Base-by-base conservation (phyloP, 2,888 invertebrate genomes). In the Amiota mariae region DNA sequence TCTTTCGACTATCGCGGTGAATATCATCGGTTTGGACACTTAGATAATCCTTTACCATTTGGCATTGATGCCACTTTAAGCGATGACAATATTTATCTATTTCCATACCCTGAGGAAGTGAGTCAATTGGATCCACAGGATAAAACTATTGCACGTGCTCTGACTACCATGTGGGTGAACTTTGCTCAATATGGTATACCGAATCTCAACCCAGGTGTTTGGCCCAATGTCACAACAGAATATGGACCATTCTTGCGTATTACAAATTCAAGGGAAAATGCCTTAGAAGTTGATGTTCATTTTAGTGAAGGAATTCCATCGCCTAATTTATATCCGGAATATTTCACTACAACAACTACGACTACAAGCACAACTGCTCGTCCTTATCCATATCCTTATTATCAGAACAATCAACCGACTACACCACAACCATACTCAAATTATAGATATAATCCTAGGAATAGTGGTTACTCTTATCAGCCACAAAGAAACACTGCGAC, bases 21-120 rank as follows among this genome's bases (percentile, higher is more conserved):
- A 73, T 80, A 85, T 57, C 89, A 89, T 78, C 86, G 89, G 61
- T 91, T 90, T 74, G 89, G 88, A 0, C 80, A 84, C 61, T 80
- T 88, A 54, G 80, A 80, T 1, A 87, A 85, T 20, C 85, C 88
- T 0, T 79, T 90, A 77, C 91, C 91, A 0, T 91, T 91, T 73
- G 87, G 88, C 59, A 88, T 90, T 68, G 91, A 92, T 51, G 91
- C 92, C 6, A 91, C 92, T 61, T 91, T 93, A 72, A 92, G 92
- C 15, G 92, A 93, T 77, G 93, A 93, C 75, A 89, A 92, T 9
- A 90, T 92, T 18, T 92, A 92, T 77, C 81, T 93, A 24, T 93
- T 92, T 80, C 90, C 90, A 2, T 90, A 87, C 71, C 89, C 90
- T 0, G 80, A 78, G 20, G 87, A 89, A 68, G 87, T 87, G 2